Base-by-base conservation (phyloP, 2,113 vertebrate genomes). In the Aramus guarauna region DNA sequence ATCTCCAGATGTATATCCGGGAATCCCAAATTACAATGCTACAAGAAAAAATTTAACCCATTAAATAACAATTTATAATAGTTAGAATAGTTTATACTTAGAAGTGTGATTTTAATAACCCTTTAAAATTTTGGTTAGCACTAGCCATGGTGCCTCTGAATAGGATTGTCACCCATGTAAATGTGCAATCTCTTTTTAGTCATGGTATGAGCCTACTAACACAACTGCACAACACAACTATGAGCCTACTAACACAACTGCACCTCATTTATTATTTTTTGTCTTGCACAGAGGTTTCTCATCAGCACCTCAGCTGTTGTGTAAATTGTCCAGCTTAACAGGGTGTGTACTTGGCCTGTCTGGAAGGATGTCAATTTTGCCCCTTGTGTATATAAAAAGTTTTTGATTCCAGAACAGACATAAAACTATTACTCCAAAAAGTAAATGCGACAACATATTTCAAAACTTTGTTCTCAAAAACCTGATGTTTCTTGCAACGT, bases 401-500 rank as follows among this genome's bases (percentile, higher is more conserved):
- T 56, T 94, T 64, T 64, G 5, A 45, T 74, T 75, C 17, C 14
- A 53, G 37, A 34, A 78, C 22, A 73, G 3, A 55, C 16, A 6
- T 43, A 20, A 69, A 90, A 7, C 1, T n/a, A 17, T 14, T 56
- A 32, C 4, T 41, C 27, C 5, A 37, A 71, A 79, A 56, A 55
- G 15, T 47, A 47, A 67, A 56, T 55, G 1, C 24, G 9, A 12
- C 13, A 56, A 37, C 4, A 11, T 73, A 26, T 62, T 66, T 86
- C 34, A 67, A 69, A 56, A 4, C 5, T 41, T 32, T 41, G 2
- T 30, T n/a, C 8, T 60, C 2, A 50, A 73, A 81, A 82, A 30
- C 2, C 1, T 30, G 0, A 19, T 64, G 1, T 41, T 45, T 74
- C 2, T 27, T 50, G 8, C 19, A 53, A 45, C 3, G 8, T 58